These are phyloP conservation scores for Tuta absoluta DNA, from an alignment of 2,888 invertebrate genomes.

Conservation along the genomic window DNA sequence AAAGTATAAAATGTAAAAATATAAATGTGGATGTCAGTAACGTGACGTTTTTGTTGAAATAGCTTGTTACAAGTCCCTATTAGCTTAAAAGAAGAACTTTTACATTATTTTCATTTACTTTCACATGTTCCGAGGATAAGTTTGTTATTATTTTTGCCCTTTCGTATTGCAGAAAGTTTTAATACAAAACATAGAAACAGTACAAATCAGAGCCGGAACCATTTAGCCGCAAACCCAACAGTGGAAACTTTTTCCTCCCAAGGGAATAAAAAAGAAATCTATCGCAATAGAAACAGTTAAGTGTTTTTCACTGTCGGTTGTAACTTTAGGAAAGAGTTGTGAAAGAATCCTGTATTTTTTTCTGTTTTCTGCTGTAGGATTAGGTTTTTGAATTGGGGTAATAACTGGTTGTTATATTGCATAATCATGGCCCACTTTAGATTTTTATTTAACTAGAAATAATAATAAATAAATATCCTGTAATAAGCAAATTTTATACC, in stretches of 20 bases:
- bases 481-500: too few species aligned
- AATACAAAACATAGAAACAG: neutral
- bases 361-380: neutral
- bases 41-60: too few species aligned
- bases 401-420: neutral
- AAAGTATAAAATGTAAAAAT: too few species aligned
- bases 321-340: constrained; percentile 32
- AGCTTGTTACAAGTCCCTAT: too few species aligned
- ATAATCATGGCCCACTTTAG: too few species aligned
- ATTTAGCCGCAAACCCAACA: constrained; percentile 13
- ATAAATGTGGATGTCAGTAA: too few species aligned
- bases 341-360: constrained; percentile 21
- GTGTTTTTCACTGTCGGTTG: constrained; percentile 41
- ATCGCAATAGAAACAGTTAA: constrained; percentile 33
- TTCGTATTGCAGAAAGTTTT: constrained; percentile 1
- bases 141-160: neutral
- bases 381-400: constrained; percentile 6
- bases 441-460: too few species aligned
- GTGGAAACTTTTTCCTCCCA: constrained; percentile 13
- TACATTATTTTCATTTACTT: too few species aligned
- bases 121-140: too few species aligned
- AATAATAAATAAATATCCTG: too few species aligned
- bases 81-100: too few species aligned
- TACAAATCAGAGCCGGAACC: neutral
- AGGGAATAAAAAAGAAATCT: constrained; percentile 26